Evolutionary conservation across 2,797 vertebrate genomes (phyloP).

Genomic region (Muscicapa comitata): DNA sequence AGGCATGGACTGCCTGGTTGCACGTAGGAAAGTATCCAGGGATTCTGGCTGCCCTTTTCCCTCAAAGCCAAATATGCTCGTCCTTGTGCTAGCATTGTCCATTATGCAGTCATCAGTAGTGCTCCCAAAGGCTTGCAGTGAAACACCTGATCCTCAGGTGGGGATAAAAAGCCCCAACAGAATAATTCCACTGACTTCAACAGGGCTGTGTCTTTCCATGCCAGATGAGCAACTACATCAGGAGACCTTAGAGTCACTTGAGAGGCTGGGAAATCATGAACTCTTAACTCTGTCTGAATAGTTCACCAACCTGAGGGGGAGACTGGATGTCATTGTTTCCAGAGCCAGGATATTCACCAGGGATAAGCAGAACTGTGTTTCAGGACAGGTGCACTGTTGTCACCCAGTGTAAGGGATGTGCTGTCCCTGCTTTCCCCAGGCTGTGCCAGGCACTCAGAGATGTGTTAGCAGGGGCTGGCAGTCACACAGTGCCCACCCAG

Average conservation of each 20-base stretch:
- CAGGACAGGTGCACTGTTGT: accelerated
- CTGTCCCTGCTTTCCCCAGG: not conserved
- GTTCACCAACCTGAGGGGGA: not conserved
- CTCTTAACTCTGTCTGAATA: not conserved
- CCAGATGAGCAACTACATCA: not conserved
- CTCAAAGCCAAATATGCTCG: not conserved
- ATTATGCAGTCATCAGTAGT: not conserved
- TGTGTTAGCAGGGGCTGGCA: accelerated
- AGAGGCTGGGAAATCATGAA: not conserved
- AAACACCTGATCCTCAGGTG: not conserved
- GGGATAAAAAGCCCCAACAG: not conserved
- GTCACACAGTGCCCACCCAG: too few relatives aligned
- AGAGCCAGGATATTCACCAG: not conserved
- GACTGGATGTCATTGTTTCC: not conserved
- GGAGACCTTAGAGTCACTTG: not conserved
- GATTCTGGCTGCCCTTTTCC: not conserved
- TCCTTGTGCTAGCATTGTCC: not conserved
- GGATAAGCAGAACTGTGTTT: not conserved
- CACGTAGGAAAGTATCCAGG: not conserved
- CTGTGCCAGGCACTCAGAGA: too few relatives aligned
- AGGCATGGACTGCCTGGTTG: not conserved
- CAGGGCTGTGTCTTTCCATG: not conserved
- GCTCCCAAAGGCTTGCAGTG: not conserved
- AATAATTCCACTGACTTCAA: not conserved
- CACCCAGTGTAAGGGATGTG: too few relatives aligned